A percentile compares a stretch with the other conserved stretches of the same genome.
Conservation (phyloP, 2,888 invertebrate species). For the Ectropis crepuscularia region DNA sequence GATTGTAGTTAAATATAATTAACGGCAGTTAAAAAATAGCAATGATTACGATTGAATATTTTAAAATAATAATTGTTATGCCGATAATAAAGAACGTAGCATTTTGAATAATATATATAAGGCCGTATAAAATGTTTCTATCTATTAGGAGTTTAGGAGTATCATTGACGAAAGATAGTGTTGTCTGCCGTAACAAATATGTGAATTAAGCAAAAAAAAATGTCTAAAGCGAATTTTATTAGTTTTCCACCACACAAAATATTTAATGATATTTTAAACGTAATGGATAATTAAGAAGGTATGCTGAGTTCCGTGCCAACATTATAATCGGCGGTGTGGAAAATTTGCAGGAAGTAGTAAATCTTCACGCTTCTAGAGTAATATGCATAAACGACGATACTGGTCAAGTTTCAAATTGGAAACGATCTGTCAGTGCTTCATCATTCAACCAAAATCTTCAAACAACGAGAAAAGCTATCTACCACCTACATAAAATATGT, state of each 20-base stretch:
- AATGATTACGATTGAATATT: no score
- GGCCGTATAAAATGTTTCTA: no score
- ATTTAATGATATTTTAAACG: conserved; percentile 16
- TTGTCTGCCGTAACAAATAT: no score
- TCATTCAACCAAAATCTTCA: conserved; percentile 16
- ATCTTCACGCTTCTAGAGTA: conserved; percentile 23
- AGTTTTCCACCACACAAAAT: neutral
- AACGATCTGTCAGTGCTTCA: conserved; percentile 22
- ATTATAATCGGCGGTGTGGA: conserved; percentile 14
- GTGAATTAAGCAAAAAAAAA: no score
- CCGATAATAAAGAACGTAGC: no score
- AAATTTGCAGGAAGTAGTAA: conserved; percentile 29
- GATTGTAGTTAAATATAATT: no score
- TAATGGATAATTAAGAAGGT: conserved; percentile 15
- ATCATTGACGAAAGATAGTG: no score
- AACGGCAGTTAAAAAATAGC: no score
- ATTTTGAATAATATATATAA: no score
- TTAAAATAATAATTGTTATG: no score
- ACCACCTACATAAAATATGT: conserved; percentile 22
- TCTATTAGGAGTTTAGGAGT: no score
- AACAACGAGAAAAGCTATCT: conserved; percentile 27
- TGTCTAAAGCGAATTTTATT: conserved; percentile 9
- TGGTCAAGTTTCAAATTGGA: conserved; percentile 8
- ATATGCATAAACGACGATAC: conserved; percentile 11
- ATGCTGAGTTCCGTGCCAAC: conserved; percentile 28